phyloP scores from a whole-genome alignment of 2,888 invertebrate genomes.

The Oxytorus armatus region DNA sequence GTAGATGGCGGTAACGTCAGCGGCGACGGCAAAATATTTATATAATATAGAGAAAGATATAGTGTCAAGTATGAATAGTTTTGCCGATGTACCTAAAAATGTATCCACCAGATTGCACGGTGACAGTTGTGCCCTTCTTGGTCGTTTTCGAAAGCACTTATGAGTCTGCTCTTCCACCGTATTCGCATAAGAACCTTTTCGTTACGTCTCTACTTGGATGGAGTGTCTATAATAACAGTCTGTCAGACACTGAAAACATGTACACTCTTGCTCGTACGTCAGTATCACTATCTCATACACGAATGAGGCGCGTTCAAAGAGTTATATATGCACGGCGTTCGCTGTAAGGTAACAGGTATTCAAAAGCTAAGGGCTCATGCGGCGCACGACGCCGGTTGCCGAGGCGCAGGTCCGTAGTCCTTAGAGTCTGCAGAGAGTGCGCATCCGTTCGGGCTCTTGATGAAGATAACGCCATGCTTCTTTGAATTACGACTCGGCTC shows the following conservation, averaged over 20 bases:
- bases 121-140: too few species aligned
- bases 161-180: background rate
- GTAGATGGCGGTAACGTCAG: too few species aligned
- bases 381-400: constrained; percentile 57
- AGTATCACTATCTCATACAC: constrained; percentile 46
- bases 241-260: constrained; percentile 34
- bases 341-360: constrained; percentile 35
- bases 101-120: too few species aligned
- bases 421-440: constrained; percentile 72
- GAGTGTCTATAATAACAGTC: constrained; percentile 35
- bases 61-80: too few species aligned
- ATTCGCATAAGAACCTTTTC: constrained; percentile 22
- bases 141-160: too few species aligned
- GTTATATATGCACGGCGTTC: constrained; percentile 24
- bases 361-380: constrained; percentile 56
- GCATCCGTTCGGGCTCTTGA: constrained; percentile 76
- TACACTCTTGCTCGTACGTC: constrained; percentile 22
- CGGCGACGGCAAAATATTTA: too few species aligned
- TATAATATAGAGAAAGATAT: too few species aligned
- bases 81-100: too few species aligned
- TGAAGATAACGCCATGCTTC: constrained; percentile 84
- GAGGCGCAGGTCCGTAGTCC: constrained; percentile 76
- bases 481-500: constrained; percentile 83
- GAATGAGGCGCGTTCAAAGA: constrained; percentile 33
- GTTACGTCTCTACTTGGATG: background rate